These are phyloP conservation scores for Coryphaenoides rupestris DNA, from an alignment of 2,113 vertebrate genomes.

Conservation along the genomic window DNA sequence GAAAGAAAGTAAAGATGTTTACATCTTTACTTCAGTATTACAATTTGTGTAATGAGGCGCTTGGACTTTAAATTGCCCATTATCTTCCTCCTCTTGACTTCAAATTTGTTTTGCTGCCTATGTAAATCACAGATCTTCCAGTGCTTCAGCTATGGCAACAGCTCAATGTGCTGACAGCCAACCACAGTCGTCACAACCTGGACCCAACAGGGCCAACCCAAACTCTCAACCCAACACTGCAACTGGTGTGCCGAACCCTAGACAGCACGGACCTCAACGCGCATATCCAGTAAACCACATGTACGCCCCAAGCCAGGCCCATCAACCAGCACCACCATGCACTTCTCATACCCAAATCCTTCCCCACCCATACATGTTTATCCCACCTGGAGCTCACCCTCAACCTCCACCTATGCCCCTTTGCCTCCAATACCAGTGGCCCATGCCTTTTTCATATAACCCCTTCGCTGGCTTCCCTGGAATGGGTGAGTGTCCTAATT, in stretches of 20 bases:
- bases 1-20: too few species aligned
- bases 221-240: background rate
- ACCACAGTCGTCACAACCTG: slow-evolving; percentile 10
- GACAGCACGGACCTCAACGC: slow-evolving; percentile 8
- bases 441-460: slow-evolving; percentile 49
- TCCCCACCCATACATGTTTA: slow-evolving; percentile 34
- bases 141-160: slow-evolving; percentile 25
- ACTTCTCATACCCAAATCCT: slow-evolving; percentile 1
- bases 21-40: too few species aligned
- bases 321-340: slow-evolving; percentile 1
- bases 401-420: slow-evolving; percentile 36
- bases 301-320: slow-evolving; percentile 23
- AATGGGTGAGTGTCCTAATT: slow-evolving; percentile 44
- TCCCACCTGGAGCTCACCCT: slow-evolving; percentile 20
- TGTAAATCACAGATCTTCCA: background rate
- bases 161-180: background rate
- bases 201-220: background rate
- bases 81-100: too few species aligned
- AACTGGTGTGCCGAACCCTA: background rate
- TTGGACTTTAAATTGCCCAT: background rate
- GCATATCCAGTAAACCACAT: slow-evolving; percentile 11
- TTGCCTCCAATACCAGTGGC: slow-evolving; percentile 57
- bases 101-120: background rate
- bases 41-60: too few species aligned
- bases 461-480: slow-evolving; percentile 48